These are phyloP conservation scores for Catharus bicknelli DNA, from an alignment of 2,113 vertebrate species.

Conservation along the genomic window DNA sequence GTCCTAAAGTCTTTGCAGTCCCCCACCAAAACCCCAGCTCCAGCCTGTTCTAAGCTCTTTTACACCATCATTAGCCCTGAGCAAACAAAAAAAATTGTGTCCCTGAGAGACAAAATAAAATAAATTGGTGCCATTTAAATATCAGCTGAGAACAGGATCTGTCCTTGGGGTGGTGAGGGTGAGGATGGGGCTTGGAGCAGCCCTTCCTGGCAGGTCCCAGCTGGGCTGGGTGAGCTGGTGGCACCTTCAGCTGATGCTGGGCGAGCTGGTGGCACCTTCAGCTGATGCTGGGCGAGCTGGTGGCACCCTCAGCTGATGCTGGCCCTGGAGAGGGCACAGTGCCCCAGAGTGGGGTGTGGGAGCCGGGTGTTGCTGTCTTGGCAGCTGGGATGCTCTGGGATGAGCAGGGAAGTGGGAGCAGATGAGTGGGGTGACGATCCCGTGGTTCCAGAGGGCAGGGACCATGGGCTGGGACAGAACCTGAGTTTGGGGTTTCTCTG, in stretches of 20 bases:
- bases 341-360: not conserved
- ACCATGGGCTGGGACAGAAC: accelerated
- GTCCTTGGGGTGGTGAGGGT: accelerated
- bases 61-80: not conserved
- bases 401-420: not conserved
- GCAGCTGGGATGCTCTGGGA: not conserved
- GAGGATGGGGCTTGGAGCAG: not conserved
- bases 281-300: not conserved
- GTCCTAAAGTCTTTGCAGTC: not conserved
- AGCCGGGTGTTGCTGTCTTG: accelerated
- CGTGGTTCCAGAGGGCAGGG: accelerated
- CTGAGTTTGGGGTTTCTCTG: accelerated
- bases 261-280: too few species aligned
- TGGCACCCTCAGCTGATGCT: accelerated
- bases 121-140: not conserved
- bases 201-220: not conserved
- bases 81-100: not conserved
- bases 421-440: accelerated
- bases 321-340: accelerated
- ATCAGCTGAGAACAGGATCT: not conserved
- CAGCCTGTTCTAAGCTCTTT: not conserved
- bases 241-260: accelerated
- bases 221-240: not conserved
- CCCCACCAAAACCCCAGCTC: not conserved
- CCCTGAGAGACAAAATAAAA: not conserved